Evolutionary conservation across 2,113 vertebrate species (phyloP), one percentile per base, ranked within the genome.

Genomic region (Aspiorhynchus laticeps): DNA sequence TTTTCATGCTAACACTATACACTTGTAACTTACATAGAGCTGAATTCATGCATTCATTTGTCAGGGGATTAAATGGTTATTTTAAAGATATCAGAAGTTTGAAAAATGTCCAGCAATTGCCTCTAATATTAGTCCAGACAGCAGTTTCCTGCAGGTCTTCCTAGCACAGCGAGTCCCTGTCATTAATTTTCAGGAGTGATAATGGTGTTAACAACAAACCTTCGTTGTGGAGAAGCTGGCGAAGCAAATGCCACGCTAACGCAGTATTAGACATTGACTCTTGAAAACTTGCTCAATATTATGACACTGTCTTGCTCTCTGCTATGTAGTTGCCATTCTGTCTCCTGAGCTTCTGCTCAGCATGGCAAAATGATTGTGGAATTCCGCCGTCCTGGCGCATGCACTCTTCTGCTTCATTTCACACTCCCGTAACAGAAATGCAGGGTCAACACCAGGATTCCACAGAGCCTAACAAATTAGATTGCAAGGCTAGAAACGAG

Each of bases 381-480:
- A 89, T 88, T 82, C 69, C 80, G 43, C 67, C 51, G 69, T 85
- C 56, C 61, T 28, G 65, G 38, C 59, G 51, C 71, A 41, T 38
- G 2, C 38, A 56, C 85, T 56, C 88, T 43, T 76, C 83, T 71
- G 84, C 88, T 71, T 81, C 78, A 88, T 87, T 87, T 88, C 88
- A 88, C 85, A 83, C 71, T 59, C 46, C 53, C 59, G 75, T 85
- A 78, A 78, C 86, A 85, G 61, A 87, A 87, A 81, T 69, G 80
- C 84, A 82, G 78, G 71, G 90, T 86, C 84, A 89, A 87, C 81
- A 89, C 65, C 61, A 53, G 48, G 73, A 87, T 87, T 84, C 87
- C 87, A 83, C 75, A 69, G 31, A 73, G 74, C 56, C 31, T 80
- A 73, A 78, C 53, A 76, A 80, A 84, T 76, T 61, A 71, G 80